phyloP scores from a whole-genome alignment of 2,888 invertebrate genomes.

The Coleophora flavipennella region DNA sequence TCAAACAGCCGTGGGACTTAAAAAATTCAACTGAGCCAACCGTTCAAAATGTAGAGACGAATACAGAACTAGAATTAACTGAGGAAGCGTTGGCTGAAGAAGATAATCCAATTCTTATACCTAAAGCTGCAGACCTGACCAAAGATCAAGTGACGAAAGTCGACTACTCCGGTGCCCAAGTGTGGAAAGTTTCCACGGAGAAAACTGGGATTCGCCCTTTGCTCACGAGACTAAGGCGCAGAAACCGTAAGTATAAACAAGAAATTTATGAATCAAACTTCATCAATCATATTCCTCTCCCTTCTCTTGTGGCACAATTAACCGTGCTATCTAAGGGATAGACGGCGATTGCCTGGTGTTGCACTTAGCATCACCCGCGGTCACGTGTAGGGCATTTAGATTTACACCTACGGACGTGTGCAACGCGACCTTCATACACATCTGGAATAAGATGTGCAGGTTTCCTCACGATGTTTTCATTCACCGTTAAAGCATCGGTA shows the following conservation, averaged over 20 bases:
- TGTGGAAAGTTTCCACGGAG: constrained; percentile 77
- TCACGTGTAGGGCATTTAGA: no score
- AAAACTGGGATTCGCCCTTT: constrained; percentile 54
- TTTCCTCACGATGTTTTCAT: no score
- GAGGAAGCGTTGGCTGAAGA: constrained; percentile 14
- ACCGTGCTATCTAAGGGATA: no score
- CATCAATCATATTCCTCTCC: no score
- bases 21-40: no score
- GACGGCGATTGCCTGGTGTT: no score
- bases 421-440: no score
- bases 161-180: constrained; percentile 82
- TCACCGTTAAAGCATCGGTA: no score
- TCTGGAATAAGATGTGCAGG: no score
- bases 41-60: constrained; percentile 13
- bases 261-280: constrained; percentile 1
- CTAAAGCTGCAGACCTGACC: constrained; percentile 20
- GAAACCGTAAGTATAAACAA: constrained; percentile 42
- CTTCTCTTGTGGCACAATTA: no score
- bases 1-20: constrained; percentile 1
- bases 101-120: constrained; percentile 12
- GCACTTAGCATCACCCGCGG: no score
- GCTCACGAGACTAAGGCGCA: constrained; percentile 41
- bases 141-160: constrained; percentile 44
- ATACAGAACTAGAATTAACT: constrained; percentile 8
- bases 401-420: no score